Evolutionary conservation across 2,888 invertebrate species (phyloP), one percentile per base, ranked within the genome.

Genomic region (Drosophila mettleri): DNA sequence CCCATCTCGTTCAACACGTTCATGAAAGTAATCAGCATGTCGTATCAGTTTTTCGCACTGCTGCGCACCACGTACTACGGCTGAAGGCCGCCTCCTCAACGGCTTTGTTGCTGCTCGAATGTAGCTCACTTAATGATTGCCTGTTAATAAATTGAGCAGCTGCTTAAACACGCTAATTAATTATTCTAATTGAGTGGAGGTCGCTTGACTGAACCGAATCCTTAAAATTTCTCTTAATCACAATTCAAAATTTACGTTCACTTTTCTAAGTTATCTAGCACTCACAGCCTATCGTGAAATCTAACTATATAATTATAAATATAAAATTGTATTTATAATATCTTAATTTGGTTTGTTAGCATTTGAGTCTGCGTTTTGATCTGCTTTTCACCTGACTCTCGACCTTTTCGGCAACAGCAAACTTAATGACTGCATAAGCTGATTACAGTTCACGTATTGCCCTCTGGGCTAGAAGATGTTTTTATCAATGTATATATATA

Each of bases 1-100:
- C 88, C 90, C 22, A 88, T 91, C 8, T 91, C 90, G 0, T 81
- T 91, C 43, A 66, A 80, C 5, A 89, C 90, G 5, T 91, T 90
- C 51, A 90, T 88, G 86, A 91, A 88, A 59, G 90, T 90, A 12
- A 89, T 88, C 54, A 90, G 89, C 70, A 87, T 90, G 88, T 90
- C 90, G 1, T 90, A 90, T 59, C 89, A 90, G 55, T 90, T 90
- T 54, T 90, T 89, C 43, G 88, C 89, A 0, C 68, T 89, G 5
- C 73, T 89, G 0, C 81, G 88, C 12, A 89, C 90, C 3, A 89
- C 89, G 0, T 89, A 89, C 49, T 72, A 76, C n/a, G 86, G 83
- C n/a, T 82, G 54, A 65, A 27, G 2, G 12, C 2, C 1, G 29
- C 8, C 33, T 33, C 31, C 31, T 5, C 24, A 5, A 6, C 16